Conservation (phyloP, 2,888 invertebrate genomes). For the Drosophila neutralis region DNA sequence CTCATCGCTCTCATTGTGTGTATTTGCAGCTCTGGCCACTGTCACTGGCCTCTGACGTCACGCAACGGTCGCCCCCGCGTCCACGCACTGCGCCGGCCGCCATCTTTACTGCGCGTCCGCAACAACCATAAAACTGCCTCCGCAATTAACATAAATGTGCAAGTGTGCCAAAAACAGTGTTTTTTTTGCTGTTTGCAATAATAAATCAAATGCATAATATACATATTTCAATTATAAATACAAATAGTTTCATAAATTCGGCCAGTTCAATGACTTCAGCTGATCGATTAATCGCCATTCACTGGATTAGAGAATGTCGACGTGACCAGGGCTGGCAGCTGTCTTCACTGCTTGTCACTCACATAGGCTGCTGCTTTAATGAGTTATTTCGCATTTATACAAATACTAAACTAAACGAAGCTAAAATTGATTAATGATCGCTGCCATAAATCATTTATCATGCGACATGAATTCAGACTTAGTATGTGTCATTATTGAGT, state of each 20-base stretch:
- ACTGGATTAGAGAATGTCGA: background rate
- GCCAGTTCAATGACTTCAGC: background rate
- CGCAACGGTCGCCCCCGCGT: slow-evolving; percentile 44
- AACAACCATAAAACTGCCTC: slow-evolving; percentile 12
- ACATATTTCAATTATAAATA: slow-evolving; percentile 1
- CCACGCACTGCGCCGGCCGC: slow-evolving; percentile 73
- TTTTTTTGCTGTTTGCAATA: slow-evolving; percentile 4
- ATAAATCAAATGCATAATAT: slow-evolving; percentile 6
- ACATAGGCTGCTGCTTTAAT: background rate
- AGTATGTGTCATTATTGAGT: background rate
- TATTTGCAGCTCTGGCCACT: slow-evolving; percentile 64
- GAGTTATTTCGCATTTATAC: background rate
- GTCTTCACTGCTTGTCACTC: background rate
- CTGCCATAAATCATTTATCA: background rate
- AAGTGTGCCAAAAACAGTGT: slow-evolving; percentile 70
- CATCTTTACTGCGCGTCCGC: slow-evolving; percentile 47
- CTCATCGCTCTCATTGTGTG: slow-evolving; percentile 1
- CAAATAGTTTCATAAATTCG: background rate
- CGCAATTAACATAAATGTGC: slow-evolving; percentile 4
- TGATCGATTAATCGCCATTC: background rate
- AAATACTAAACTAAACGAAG: background rate
- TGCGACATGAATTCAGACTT: background rate
- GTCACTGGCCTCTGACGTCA: slow-evolving; percentile 16
- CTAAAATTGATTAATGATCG: background rate
- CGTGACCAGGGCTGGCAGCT: background rate